Evolutionary conservation across 2,888 invertebrate genomes (phyloP), one percentile per base, ranked within the genome.

Genomic region (Rhagophthalmus giganteus): DNA sequence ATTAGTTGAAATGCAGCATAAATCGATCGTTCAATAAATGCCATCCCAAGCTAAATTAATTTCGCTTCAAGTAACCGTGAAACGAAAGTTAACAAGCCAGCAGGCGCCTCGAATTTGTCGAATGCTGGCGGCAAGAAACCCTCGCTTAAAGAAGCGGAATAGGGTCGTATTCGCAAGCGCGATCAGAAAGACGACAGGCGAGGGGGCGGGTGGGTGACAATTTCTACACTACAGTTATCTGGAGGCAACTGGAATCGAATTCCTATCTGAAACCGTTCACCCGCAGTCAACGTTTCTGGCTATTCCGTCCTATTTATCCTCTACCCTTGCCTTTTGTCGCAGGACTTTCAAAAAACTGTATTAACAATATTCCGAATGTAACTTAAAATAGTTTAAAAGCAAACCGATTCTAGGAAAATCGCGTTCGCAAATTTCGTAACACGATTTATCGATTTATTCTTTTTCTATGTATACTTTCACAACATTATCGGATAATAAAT

Each of bases 1-100:
- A 32, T 45, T 45, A 40, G 45, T 28, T 20, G 34, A 51, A 51
- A 33, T 46, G 33, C 20, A 34, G 28, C 35, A 44, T 46, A 51
- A 51, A 51, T 51, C 51, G 51, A 51, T 51, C 51, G 51, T 40
- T 51, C 51, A 40, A 46, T 51, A 51, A 51, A 51, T 51, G 45
- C 45, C 38, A 45, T 51, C 33, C 45, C 45, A 20, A 40, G 51
- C 51, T 51, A 51, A 51, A 51, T 51, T 51, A 51, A 51, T 51
- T 51, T 51, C 51, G 51, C 51, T 51, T 46, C 51, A 51, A 51
- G 51, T 51, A 51, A 51, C 51, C 51, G 51, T 51, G 51, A 51
- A 51, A 51, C 51, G 51, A 51, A 51, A 51, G 51, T 51, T 51
- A 51, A 51, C 51, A 51, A 51, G 51, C 51, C 45, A 46, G 51